A percentile compares a stretch with the other conserved stretches of the same genome.
phyloP scores from a whole-genome alignment of 1,140 invertebrate genomes.

The Prorops nasuta region DNA sequence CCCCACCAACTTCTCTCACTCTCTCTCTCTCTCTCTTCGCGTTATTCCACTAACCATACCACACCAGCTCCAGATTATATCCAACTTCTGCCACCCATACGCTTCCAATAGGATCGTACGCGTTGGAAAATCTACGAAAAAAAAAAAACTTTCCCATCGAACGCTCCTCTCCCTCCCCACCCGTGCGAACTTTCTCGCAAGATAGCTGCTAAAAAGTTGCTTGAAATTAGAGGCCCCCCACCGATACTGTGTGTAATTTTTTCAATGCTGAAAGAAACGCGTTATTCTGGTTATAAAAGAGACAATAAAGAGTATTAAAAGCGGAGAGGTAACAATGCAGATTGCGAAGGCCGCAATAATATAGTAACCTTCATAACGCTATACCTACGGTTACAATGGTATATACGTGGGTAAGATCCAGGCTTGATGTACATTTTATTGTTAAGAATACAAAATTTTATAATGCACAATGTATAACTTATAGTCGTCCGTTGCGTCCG shows the following conservation, averaged over 20 bases:
- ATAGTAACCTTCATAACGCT: conserved; percentile 35
- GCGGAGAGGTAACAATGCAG: conserved; percentile 35
- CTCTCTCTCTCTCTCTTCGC: not conserved
- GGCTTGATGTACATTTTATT: conserved; percentile 31
- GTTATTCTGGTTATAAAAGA: conserved; percentile 38
- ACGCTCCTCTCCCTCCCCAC: no score
- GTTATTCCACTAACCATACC: no score
- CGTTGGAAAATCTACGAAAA: no score
- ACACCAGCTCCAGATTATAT: no score
- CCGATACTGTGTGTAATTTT: conserved; percentile 36
- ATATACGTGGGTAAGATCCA: conserved; percentile 31
- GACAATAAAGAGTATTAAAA: conserved; percentile 40
- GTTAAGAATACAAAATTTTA: conserved; percentile 35
- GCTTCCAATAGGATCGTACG: no score
- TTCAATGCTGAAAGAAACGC: conserved; percentile 33
- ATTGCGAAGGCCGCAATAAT: conserved; percentile 39
- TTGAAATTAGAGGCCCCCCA: not conserved
- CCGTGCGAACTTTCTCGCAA: no score
- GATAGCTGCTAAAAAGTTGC: no score
- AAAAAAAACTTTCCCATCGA: no score
- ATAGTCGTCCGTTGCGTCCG: conserved; percentile 13
- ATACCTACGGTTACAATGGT: not conserved
- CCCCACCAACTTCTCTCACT: not conserved
- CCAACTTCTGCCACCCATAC: no score
- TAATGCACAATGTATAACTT: conserved; percentile 27